phyloP scores from a whole-genome alignment of 2,888 invertebrate species.

The Eucera pruinosa region DNA sequence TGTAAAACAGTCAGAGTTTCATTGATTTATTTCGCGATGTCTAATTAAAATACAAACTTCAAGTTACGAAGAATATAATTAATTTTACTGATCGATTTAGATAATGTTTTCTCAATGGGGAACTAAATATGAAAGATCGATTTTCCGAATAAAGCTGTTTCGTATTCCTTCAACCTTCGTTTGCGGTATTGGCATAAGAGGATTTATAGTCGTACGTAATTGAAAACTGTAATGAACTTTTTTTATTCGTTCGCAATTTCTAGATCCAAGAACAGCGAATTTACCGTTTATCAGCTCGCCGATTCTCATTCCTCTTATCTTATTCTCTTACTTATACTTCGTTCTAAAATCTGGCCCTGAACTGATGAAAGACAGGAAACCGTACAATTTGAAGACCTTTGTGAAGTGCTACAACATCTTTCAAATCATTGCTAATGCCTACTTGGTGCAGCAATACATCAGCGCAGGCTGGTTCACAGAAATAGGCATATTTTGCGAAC shows the following conservation, averaged over 20 bases:
- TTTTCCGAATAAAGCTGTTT: no score
- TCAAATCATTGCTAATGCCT: slow-evolving; percentile 86
- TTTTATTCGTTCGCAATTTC: not conserved
- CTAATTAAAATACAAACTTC: no score
- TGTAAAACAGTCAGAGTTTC: no score
- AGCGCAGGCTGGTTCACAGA: slow-evolving; percentile 37
- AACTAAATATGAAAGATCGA: no score
- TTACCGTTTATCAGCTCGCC: slow-evolving; percentile 88
- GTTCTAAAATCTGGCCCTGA: slow-evolving; percentile 87
- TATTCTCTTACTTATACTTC: slow-evolving; percentile 86
- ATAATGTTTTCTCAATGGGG: no score
- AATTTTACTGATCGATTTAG: no score
- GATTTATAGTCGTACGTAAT: no score
- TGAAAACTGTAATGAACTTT: no score
- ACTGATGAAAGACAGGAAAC: slow-evolving; percentile 89
- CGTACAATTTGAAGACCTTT: slow-evolving; percentile 88
- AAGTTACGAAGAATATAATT: no score
- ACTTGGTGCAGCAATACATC: slow-evolving; percentile 87
- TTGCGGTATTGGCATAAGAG: no score
- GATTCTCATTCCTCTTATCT: slow-evolving; percentile 85
- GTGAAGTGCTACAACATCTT: slow-evolving; percentile 92
- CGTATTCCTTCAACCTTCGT: no score
- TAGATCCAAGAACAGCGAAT: slow-evolving; percentile 68
- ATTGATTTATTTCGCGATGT: no score
- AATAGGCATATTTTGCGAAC: slow-evolving; percentile 86